Evolutionary conservation across 2,888 invertebrate genomes (phyloP).

Genomic region (Ctenicera cuprea): DNA sequence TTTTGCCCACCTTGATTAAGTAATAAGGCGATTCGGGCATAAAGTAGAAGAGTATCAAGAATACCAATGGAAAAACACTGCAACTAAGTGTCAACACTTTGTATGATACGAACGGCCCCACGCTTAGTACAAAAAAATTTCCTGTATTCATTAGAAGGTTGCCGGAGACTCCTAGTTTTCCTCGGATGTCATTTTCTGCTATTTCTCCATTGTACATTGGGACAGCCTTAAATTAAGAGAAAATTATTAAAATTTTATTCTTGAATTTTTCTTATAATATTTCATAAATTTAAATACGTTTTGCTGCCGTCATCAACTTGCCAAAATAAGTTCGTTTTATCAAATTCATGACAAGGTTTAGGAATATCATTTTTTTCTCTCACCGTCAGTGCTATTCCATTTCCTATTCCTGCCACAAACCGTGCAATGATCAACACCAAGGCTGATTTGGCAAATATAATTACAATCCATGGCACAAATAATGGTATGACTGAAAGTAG

Average conservation of each 20-base stretch:
- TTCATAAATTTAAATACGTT: too few relatives aligned
- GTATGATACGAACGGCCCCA: constrained; percentile 70
- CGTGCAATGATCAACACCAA: constrained; percentile 77
- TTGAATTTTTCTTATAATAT: too few relatives aligned
- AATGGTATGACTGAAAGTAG: constrained; percentile 74
- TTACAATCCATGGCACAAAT: constrained; percentile 73
- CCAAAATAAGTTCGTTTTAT: too few relatives aligned
- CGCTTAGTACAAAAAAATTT: constrained; percentile 67
- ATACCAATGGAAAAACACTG: constrained; percentile 65
- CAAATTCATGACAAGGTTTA: too few relatives aligned
- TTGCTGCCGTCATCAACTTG: too few relatives aligned
- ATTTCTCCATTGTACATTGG: constrained; percentile 72
- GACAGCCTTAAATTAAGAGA: constrained; percentile 59
- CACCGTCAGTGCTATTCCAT: constrained; percentile 74
- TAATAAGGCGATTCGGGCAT: constrained; percentile 73
- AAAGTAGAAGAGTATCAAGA: constrained; percentile 67
- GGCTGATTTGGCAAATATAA: constrained; percentile 62
- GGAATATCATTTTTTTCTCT: constrained; percentile 33
- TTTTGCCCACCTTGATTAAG: constrained; percentile 68
- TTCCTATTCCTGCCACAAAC: constrained; percentile 81
- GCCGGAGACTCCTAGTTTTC: constrained; percentile 67
- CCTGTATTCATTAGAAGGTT: constrained; percentile 69
- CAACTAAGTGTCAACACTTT: constrained; percentile 65
- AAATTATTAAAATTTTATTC: neutral
- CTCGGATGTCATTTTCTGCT: constrained; percentile 70